Evolutionary conservation across 2,113 vertebrate species (phyloP).

Genomic region (Trinectes maculatus): DNA sequence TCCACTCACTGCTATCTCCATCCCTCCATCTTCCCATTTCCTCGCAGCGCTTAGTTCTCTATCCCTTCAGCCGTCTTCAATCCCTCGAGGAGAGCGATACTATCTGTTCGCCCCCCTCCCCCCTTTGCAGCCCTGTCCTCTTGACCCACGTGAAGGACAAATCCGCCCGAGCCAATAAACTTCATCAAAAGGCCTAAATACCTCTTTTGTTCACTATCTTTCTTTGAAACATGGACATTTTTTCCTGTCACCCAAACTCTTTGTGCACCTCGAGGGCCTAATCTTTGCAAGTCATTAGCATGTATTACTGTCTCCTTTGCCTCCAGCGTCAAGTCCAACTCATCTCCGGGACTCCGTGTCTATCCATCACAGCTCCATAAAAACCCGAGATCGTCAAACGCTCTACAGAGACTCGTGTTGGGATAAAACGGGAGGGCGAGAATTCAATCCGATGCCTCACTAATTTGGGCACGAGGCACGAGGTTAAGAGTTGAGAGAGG

Average conservation of each 20-base stretch:
- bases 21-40: constrained; percentile 62
- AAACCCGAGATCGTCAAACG: constrained; percentile 25
- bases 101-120: constrained; percentile 48
- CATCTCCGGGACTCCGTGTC: constrained; percentile 52
- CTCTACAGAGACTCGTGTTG: constrained; percentile 37
- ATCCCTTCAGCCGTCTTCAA: constrained; percentile 48
- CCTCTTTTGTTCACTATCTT: constrained; percentile 51
- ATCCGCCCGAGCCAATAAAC: constrained; percentile 50
- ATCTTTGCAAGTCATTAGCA: constrained; percentile 72
- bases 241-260: constrained; percentile 35
- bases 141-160: constrained; percentile 69
- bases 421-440: constrained; percentile 53
- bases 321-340: constrained; percentile 49
- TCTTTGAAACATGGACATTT: constrained; percentile 53
- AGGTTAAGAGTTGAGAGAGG: constrained; percentile 32
- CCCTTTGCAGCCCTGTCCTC: constrained; percentile 39
- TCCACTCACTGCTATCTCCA: constrained; percentile 52
- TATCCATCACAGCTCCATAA: constrained; percentile 50
- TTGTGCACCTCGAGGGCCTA: constrained; percentile 59
- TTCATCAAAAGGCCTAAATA: constrained; percentile 27
- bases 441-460: constrained; percentile 50
- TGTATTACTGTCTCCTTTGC: constrained; percentile 69
- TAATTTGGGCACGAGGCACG: constrained; percentile 44
- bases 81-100: constrained; percentile 61
- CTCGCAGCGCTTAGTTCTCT: constrained; percentile 52